Conservation (phyloP, 1,140 invertebrate species). For the Formica exsecta region DNA sequence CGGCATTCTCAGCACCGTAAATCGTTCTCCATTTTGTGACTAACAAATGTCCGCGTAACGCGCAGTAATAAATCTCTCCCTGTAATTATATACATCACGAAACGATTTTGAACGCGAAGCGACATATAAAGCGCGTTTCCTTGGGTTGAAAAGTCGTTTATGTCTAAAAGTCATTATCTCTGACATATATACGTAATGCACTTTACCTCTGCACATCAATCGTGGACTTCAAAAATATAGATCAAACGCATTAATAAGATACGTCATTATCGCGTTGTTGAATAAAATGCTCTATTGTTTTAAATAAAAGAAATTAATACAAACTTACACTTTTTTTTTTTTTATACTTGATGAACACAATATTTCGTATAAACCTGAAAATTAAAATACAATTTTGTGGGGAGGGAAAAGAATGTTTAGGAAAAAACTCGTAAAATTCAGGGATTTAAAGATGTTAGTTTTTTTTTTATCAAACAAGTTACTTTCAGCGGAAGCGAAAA, state of each 20-base stretch:
- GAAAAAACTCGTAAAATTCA: neutral
- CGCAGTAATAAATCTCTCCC: conserved; percentile 43
- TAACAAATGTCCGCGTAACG: conserved; percentile 55
- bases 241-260: conserved; percentile 21
- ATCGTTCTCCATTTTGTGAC: conserved; percentile 58
- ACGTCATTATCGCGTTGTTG: conserved; percentile 25
- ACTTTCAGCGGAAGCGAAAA: neutral
- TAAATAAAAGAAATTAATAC: neutral
- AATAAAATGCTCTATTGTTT: conserved; percentile 4
- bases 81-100: conserved; percentile 49
- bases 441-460: neutral
- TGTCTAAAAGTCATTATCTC: conserved; percentile 50
- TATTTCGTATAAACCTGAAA: neutral
- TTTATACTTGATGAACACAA: neutral
- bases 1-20: conserved; percentile 40
- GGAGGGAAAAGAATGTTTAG: neutral
- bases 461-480: neutral
- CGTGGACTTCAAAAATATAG: conserved; percentile 32
- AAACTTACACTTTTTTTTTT: neutral
- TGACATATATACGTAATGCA: conserved; percentile 26
- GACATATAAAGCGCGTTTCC: conserved; percentile 5
- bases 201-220: conserved; percentile 30
- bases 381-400: neutral
- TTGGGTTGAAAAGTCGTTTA: conserved; percentile 45
- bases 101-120: conserved; percentile 45